Conservation (phyloP, 2,797 vertebrate species). For the Mus caroli region DNA sequence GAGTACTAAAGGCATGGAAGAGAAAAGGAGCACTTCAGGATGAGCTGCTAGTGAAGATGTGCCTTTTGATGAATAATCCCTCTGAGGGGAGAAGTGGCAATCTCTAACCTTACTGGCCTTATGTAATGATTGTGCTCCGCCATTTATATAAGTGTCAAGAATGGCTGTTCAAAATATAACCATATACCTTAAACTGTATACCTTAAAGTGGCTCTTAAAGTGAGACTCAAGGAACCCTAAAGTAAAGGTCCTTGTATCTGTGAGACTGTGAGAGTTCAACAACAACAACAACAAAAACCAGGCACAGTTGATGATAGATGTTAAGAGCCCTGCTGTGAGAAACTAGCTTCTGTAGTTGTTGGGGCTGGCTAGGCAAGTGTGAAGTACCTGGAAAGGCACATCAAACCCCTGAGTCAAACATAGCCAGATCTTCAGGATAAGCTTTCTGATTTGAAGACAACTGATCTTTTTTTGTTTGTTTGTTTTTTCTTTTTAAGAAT, state of each 20-base stretch:
- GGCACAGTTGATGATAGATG: not conserved
- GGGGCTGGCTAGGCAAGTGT: not conserved
- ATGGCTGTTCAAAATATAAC: not conserved
- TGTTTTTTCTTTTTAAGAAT: not conserved
- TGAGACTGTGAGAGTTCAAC: not conserved
- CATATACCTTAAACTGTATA: not conserved
- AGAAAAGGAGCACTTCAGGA: not conserved
- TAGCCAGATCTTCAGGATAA: not conserved
- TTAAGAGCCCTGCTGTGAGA: not conserved
- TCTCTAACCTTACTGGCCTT: not conserved
- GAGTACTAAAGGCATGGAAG: not conserved
- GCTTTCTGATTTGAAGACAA: not conserved
- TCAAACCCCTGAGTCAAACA: not conserved
- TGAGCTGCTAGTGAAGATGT: not conserved
- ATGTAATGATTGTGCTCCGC: not conserved
- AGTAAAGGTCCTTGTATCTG: fast-evolving
- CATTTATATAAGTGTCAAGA: not conserved
- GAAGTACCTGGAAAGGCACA: not conserved
- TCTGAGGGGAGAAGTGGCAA: not conserved
- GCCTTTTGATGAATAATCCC: not conserved
- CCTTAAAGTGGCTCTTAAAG: not conserved
- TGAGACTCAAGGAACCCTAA: not conserved
- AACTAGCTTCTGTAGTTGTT: not conserved
- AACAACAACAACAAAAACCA: not conserved
- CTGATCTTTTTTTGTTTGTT: not conserved